Base-by-base conservation (phyloP, 2,888 invertebrate genomes). In the Agrotis puta region DNA sequence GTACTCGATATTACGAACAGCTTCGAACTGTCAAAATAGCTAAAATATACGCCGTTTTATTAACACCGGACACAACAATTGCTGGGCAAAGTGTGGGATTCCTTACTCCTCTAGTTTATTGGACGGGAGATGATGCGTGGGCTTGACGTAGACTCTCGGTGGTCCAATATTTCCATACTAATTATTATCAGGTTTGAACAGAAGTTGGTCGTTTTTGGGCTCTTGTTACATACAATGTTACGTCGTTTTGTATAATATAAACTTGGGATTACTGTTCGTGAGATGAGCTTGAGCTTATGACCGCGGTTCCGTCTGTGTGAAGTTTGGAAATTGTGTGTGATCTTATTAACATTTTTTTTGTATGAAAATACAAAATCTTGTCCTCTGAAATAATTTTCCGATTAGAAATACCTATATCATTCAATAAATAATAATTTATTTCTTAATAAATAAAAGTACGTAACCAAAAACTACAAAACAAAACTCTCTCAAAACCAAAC, bases 21-120 rank as follows among this genome's bases (percentile, higher is more conserved):
- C 93, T 94, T 90, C 84, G 89, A 94, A 94, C 94, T 95, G 95
- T 95, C 95, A 95, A 95, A 95, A 95, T 95, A 94, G 92, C 91
- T 95, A 93, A 95, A 94, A 94, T 96, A 95, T 95, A 93, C 86
- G 90, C 89, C 94, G 93, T 95, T 95, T 95, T 95, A 95, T 94
- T 95, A 95, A 94, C 94, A 92, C 93, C 88, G 91, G 92, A 92
- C 92, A 90, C 92, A 92, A 94, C 94, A 94, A 94, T 94, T 92
- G 94, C 90, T 88, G 91, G 89, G 90, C 91, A 90, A 92, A 93
- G 93, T 94, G 95, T 95, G 94, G 94, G 94, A 95, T 94, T 94
- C 94, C 93, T 93, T 92, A 92, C 90, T 92, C 88, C 90, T 87
- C 89, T 93, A 93, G 91, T 94, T 94, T 94, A 95, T 95, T 92